These are phyloP conservation scores for Alectoris magna DNA, from an alignment of 2,797 vertebrate genomes.

Conservation along the genomic window DNA sequence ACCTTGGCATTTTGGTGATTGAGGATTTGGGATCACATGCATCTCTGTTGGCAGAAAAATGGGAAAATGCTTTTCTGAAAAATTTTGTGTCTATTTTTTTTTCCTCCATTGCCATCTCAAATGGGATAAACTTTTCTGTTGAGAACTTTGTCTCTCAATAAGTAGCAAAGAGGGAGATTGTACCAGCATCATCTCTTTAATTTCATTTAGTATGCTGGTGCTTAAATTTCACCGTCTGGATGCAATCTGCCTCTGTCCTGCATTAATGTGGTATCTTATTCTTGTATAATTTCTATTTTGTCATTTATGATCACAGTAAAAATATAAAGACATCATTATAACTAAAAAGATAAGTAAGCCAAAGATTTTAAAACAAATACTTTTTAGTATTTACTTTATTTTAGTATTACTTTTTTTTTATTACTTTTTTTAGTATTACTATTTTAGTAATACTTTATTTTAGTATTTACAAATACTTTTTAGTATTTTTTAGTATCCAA, in stretches of 20 bases:
- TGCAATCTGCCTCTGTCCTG: neutral
- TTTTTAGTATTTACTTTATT: too few relatives aligned
- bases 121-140: neutral
- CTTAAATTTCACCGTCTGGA: neutral
- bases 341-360: neutral
- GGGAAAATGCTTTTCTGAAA: neutral
- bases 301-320: neutral
- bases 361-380: neutral
- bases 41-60: neutral
- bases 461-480: too few relatives aligned
- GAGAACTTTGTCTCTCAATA: neutral
- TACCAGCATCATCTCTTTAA: neutral
- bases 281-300: neutral
- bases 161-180: neutral
- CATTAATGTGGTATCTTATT: neutral
- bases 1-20: neutral
- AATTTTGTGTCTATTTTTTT: neutral
- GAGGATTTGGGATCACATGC: neutral
- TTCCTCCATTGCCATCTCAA: neutral
- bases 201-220: neutral
- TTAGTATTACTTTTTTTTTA: too few relatives aligned
- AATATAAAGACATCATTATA: neutral
- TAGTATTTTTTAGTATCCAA: neutral
- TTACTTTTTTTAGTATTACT: too few relatives aligned
- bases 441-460: too few relatives aligned